Conservation (phyloP, 2,113 vertebrate species). For the Pimephales promelas region DNA sequence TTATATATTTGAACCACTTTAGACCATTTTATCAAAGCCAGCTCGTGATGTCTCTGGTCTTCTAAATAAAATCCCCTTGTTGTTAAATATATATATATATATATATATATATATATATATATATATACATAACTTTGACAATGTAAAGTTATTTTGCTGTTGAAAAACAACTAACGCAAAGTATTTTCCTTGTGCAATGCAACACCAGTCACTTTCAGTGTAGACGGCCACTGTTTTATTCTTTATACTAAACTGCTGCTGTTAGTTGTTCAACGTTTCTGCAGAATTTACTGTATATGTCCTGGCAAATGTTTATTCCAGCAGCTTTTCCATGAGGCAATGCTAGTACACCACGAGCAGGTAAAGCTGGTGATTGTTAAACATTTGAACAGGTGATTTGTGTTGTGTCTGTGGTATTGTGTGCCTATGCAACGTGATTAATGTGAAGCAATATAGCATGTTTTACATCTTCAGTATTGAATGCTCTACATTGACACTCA, state of each 20-base stretch:
- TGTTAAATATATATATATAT: neutral
- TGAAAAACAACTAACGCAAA: neutral
- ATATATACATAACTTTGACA: neutral
- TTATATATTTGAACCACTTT: neutral
- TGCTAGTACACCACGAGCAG: neutral
- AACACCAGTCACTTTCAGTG: neutral
- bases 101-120: neutral
- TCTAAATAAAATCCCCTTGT: neutral
- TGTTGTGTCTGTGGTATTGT: conserved; percentile 2
- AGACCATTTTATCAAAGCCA: neutral
- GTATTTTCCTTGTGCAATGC: neutral
- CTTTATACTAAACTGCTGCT: neutral
- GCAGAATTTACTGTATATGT: neutral
- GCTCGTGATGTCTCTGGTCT: neutral
- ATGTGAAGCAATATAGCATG: neutral
- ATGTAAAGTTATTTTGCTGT: neutral
- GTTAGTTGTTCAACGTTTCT: no score
- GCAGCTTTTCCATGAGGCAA: neutral
- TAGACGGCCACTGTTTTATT: neutral
- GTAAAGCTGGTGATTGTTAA: neutral
- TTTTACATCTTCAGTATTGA: neutral
- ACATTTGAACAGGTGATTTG: neutral
- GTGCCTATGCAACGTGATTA: conserved; percentile 2
- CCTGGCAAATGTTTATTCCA: neutral
- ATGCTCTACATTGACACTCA: no score